phyloP scores from a whole-genome alignment of 2,888 invertebrate genomes.

The Adelognathus sp. region DNA sequence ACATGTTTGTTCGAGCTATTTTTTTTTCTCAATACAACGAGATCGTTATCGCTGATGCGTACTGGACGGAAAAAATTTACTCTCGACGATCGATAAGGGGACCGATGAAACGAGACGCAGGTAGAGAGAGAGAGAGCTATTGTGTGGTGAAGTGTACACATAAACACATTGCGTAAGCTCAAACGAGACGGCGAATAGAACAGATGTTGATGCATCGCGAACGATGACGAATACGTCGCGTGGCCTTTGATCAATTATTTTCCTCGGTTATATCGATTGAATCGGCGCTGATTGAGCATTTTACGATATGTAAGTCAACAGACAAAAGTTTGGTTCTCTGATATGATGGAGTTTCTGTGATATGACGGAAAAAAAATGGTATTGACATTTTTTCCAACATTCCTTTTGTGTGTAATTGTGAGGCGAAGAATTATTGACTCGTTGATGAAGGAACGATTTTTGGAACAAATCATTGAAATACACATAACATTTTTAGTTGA shows the following conservation, averaged over 20 bases:
- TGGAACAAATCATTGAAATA: no score
- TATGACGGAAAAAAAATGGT: no score
- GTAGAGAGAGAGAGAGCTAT: no score
- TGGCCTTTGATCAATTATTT: background rate
- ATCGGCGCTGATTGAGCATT: background rate
- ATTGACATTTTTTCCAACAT: no score
- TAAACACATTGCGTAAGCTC: constrained; percentile 33
- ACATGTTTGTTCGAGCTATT: background rate
- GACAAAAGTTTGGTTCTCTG: no score
- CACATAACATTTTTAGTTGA: no score
- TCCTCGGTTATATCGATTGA: background rate
- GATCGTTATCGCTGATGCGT: no score
- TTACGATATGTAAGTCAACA: background rate
- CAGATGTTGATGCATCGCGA: constrained; percentile 21
- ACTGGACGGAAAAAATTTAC: background rate
- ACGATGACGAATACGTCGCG: background rate
- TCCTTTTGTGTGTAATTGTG: no score
- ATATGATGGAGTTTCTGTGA: no score
- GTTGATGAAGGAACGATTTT: no score
- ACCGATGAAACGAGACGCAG: background rate
- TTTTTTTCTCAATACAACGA: background rate
- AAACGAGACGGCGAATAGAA: constrained; percentile 18
- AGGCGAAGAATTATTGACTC: no score
- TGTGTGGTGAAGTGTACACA: background rate
- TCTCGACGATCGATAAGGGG: background rate